Evolutionary conservation across 1,140 invertebrate genomes (phyloP).

Genomic region (Melipona quadrifasciata): DNA sequence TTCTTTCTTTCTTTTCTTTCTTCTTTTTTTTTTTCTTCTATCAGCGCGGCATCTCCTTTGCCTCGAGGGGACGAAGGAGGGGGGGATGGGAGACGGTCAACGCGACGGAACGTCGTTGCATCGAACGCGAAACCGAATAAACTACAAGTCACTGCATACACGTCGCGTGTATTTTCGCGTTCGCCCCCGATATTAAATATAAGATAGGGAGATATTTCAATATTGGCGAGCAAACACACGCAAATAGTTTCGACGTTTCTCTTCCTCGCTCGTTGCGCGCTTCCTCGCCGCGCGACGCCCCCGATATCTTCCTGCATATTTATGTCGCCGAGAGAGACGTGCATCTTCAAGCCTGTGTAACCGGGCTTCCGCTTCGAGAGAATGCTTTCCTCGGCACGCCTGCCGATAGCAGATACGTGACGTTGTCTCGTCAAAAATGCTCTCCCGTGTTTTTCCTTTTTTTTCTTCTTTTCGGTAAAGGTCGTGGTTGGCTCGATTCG

Average conservation of each 20-base stretch:
- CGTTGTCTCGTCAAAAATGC: neutral
- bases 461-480: neutral
- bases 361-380: neutral
- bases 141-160: slow-evolving; percentile 9
- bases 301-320: slow-evolving; percentile 28
- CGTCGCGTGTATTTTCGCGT: neutral
- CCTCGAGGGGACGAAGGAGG: no score
- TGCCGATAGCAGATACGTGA: slow-evolving; percentile 22
- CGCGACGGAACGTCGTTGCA: neutral
- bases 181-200: slow-evolving; percentile 74
- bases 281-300: neutral
- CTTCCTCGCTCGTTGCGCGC: slow-evolving; percentile 4
- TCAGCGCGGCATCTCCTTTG: no score
- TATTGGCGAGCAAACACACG: slow-evolving; percentile 71
- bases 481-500: no score
- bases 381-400: slow-evolving; percentile 31
- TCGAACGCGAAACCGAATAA: slow-evolving; percentile 21
- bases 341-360: neutral
- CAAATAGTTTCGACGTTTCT: slow-evolving; percentile 50
- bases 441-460: neutral
- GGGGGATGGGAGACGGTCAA: neutral
- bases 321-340: slow-evolving; percentile 7
- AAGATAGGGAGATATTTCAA: slow-evolving; percentile 76
- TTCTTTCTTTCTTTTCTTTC: no score
- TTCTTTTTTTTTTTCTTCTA: no score